Evolutionary conservation across 2,888 invertebrate species (phyloP), one percentile per base, ranked within the genome.

Genomic region (Xestia rhomboidea): DNA sequence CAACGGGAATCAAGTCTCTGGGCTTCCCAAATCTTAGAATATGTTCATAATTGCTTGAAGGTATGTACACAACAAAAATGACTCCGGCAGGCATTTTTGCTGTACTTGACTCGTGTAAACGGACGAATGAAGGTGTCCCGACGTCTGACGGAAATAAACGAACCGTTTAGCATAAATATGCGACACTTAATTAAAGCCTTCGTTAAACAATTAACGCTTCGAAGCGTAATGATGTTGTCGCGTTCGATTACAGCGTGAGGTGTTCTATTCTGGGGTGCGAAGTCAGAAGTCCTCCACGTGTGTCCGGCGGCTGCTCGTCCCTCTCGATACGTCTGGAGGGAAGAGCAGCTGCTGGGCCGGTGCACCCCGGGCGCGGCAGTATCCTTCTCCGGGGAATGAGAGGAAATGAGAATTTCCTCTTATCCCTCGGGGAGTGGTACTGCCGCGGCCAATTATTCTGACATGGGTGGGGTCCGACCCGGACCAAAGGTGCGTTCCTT

Each of bases 51-150:
- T 97, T 97, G 75, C 97, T 97, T 79, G 98, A 97, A 15, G 98
- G 98, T 87, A 98, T 97, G 89, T 97, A 97, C 79, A 98, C 97
- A 76, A 98, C 92, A 90, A 98, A 98, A 81, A 98, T 97, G 11
- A 98, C 98, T 84, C 98, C 98, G 7, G 94, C 91, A 73, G 97
- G 97, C 97, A 97, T 97, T 38, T 70, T 81, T 66, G 63, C 70
- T 68, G 73, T 68, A 46, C 51, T 82, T 24, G n/a, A 60, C 24
- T 57, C 21, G 13, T 68, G 68, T 21, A 46, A 71, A 72, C 68
- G 24, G 66, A 3, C 68, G 60, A 80, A 69, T 85, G 73, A 79
- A 71, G 83, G 44, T 77, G 67, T 71, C 18, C 34, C 30, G 62
- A 71, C 27, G 70, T 76, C 49, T 77, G 41, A 75, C 83, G 89